Base-by-base conservation (phyloP, 2,888 invertebrate species). In the Tuberolachnus salignus region DNA sequence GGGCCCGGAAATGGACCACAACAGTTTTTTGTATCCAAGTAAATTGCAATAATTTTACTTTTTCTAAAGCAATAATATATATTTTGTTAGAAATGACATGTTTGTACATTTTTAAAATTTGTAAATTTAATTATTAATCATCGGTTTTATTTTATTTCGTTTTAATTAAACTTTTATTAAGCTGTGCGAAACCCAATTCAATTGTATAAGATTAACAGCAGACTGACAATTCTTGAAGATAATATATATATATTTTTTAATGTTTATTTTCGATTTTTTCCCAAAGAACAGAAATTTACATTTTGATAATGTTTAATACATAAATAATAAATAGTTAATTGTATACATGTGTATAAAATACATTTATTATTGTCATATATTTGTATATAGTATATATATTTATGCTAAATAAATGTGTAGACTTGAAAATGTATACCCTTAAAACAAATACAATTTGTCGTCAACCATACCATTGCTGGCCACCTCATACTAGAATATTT, bases 21-120 rank as follows among this genome's bases (percentile, higher is more conserved):
- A 82, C 87, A 87, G 82, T 86, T 86, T 82, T 87, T 87, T 83
- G 86, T 87, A 84, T 86, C 86, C 82, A 87, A 87, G 46, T 81
- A 71, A 72, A 64, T 53, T 16, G 59, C 44, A 42, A 57, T 51
- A 73, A 61, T 51, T 53, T 53, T 16, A 74, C 53, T 73, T 70
- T 63, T 64, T 74, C 23, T 19, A 74, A 74, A 74, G 73, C 73
- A 74, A 74, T 74, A 74, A 74, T 26, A 44, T 26, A 44, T 51
- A 63, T 63, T 51, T 73, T 49, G 16, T 61, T 72, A 59, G 49
- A 59, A 59, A 59, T 59, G 23, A 23, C 26, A 26, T 59, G 59
- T 59, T 26, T 59, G 59, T 59, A 34, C 3, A 51, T 46, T 13
- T 44, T 44, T 44, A 46, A 8, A 46, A 10, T 10, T 8, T 13